Evolutionary conservation across 2,113 vertebrate genomes (phyloP).

Genomic region (Rhinolophus ferrumequinum): DNA sequence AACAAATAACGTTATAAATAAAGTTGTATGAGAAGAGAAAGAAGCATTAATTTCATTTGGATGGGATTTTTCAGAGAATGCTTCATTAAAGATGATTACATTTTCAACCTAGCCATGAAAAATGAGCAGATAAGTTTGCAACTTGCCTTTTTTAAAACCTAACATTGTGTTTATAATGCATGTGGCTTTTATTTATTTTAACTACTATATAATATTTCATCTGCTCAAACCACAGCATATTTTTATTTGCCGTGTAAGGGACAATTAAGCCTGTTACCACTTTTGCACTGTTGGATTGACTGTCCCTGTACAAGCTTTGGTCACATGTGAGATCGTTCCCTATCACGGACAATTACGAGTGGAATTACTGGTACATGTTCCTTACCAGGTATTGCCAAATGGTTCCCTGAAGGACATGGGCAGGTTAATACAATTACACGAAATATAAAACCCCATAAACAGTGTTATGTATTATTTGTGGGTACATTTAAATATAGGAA

Average conservation of each 20-base stretch:
- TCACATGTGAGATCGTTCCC: neutral
- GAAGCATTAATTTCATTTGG: slow-evolving; percentile 40
- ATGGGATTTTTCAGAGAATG: slow-evolving; percentile 41
- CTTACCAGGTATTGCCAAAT: neutral
- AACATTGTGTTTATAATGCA: neutral
- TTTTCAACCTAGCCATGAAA: slow-evolving; percentile 48
- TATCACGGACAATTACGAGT: neutral
- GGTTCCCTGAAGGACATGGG: neutral
- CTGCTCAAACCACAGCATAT: neutral
- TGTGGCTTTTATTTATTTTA: slow-evolving; percentile 28
- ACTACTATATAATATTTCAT: neutral
- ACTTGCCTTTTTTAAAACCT: neutral
- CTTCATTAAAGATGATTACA: slow-evolving; percentile 49
- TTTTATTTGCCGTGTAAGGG: neutral
- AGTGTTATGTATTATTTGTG: neutral
- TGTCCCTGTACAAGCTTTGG: neutral
- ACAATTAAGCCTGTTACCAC: neutral
- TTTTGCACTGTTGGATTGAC: neutral
- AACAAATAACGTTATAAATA: neutral
- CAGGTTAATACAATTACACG: neutral
- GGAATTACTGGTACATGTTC: neutral
- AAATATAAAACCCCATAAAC: neutral
- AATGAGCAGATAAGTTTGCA: neutral
- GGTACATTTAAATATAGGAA: slow-evolving; percentile 21
- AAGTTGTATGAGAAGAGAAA: slow-evolving; percentile 15